Conservation (phyloP, 2,113 vertebrate species). For the Siphamia tubifer region DNA sequence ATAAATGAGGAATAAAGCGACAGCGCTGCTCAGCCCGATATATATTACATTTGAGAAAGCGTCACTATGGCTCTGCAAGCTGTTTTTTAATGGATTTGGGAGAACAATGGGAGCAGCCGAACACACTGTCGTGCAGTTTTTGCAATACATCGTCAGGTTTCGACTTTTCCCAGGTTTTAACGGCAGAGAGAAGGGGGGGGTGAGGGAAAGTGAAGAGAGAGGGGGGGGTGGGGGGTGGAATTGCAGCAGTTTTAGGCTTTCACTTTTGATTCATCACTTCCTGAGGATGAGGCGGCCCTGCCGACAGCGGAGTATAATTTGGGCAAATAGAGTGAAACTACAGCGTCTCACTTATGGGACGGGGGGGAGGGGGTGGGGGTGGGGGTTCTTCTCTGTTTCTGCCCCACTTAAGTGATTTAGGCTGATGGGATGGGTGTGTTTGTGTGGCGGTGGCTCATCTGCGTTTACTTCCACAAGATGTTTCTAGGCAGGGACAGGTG, state of each 20-base stretch:
- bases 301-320: slow-evolving; percentile 51
- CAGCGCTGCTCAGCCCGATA: slow-evolving; percentile 22
- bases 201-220: not conserved
- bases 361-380: not conserved
- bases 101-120: slow-evolving; percentile 60
- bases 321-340: slow-evolving; percentile 68
- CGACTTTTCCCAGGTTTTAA: slow-evolving; percentile 41
- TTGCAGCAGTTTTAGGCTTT: slow-evolving; percentile 64
- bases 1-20: slow-evolving; percentile 36
- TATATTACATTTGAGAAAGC: slow-evolving; percentile 49
- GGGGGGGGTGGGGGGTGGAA: slow-evolving; percentile 30
- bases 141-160: slow-evolving; percentile 45
- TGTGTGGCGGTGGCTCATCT: slow-evolving; percentile 13
- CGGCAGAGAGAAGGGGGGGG: not conserved
- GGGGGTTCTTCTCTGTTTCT: slow-evolving; percentile 24
- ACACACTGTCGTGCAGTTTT: slow-evolving; percentile 40
- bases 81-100: slow-evolving; percentile 58
- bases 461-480: not conserved
- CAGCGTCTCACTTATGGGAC: slow-evolving; percentile 58
- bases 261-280: slow-evolving; percentile 64
- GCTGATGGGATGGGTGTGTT: slow-evolving; percentile 48
- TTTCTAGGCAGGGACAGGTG: slow-evolving; percentile 27
- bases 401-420: slow-evolving; percentile 52
- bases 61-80: slow-evolving; percentile 46
- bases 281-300: slow-evolving; percentile 34